Evolutionary conservation across 2,888 invertebrate genomes (phyloP).

Genomic region (Myopa tessellatipennis): DNA sequence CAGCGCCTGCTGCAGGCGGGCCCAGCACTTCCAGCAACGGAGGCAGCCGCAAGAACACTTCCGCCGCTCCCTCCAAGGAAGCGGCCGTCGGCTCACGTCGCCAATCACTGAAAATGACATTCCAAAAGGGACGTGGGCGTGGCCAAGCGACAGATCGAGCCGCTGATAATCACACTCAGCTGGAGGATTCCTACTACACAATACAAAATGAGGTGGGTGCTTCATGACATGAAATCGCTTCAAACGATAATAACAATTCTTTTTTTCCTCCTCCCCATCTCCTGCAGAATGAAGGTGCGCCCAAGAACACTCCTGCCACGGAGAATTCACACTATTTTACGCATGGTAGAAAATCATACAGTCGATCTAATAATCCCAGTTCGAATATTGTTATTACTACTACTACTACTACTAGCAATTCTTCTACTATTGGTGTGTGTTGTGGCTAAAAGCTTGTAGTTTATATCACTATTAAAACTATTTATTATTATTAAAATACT

Average conservation of each 20-base stretch:
- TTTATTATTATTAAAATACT: no score
- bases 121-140: constrained; percentile 77
- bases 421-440: constrained; percentile 72
- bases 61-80: constrained; percentile 42
- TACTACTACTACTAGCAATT: constrained; percentile 48
- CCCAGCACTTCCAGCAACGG: constrained; percentile 49
- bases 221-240: neutral
- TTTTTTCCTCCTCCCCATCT: constrained; percentile 52
- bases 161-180: constrained; percentile 58
- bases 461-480: constrained; percentile 3
- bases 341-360: constrained; percentile 81
- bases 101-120: constrained; percentile 82
- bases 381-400: constrained; percentile 62
- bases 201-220: constrained; percentile 76
- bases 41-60: constrained; percentile 38
- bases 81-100: constrained; percentile 62
- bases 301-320: constrained; percentile 51
- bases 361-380: constrained; percentile 75
- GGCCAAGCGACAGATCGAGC: constrained; percentile 68
- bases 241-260: neutral
- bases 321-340: constrained; percentile 58
- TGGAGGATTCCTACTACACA: constrained; percentile 74
- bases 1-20: constrained; percentile 49
- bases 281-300: constrained; percentile 70
- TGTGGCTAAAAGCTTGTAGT: constrained; percentile 44